Evolutionary conservation across 2,797 vertebrate genomes (phyloP), one percentile per base, ranked within the genome.

Genomic region (Schizopygopsis pylzovi): DNA sequence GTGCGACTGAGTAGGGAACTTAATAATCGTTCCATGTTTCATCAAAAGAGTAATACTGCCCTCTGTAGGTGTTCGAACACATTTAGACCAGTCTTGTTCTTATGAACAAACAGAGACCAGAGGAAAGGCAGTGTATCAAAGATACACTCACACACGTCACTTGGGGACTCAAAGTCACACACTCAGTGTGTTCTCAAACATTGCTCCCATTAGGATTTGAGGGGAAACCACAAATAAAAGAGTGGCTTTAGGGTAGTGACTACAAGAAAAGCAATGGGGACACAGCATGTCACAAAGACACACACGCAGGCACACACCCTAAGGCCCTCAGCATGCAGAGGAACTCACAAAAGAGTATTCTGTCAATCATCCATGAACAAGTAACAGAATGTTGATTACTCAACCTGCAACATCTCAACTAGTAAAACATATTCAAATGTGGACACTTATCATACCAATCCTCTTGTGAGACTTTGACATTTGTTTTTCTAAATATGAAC

Each of bases 181-280:
- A 73, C 80, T 22, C 49, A 79, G 72, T 37, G 56, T 73, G 84
- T 85, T 88, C 85, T 33, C 75, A 87, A 70, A 87, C 87, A 82
- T 79, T 20, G 61, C 65, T 86, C 87, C 86, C 87, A 41, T 84
- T 87, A 87, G 89, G 86, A 86, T 90, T 87, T 61, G 28, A 73
- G 45, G 73, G 72, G 67, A 86, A 88, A 80, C 68, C 83, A 86
- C 87, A 88, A 88, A 88, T 90, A 89, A 84, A 87, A 89, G 84
- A 87, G 89, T 90, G 79, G 87, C 89, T 90, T 90, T 84, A 88
- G 87, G 89, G 79, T 75, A 88, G 84, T 82, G 83, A 76, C 81
- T 82, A 84, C 82, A 90, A 65, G 20, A 84, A 88, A 37, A 65
- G 68, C 87, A 86, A 61, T 79, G 73, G 87, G 86, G 81, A 80